These are phyloP conservation scores for Xestoiulus laeticollis DNA, from an alignment of 2,888 invertebrate genomes.

Conservation along the genomic window DNA sequence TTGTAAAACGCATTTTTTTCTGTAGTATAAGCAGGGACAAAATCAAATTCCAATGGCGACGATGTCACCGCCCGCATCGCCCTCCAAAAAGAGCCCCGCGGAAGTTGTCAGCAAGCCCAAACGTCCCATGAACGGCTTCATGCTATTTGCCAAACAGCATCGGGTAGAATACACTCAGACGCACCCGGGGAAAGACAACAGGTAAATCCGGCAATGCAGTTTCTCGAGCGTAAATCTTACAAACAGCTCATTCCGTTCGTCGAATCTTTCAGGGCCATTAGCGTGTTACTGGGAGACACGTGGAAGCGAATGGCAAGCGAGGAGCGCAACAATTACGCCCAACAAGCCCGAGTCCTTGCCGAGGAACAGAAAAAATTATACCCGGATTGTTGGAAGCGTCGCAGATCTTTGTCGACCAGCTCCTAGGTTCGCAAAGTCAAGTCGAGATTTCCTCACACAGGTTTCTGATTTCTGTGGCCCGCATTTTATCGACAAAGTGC, in stretches of 20 bases:
- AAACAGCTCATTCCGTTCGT: not conserved
- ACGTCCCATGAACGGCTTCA: slow-evolving; percentile 69
- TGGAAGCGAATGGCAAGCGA: slow-evolving; percentile 65
- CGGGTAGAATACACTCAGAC: slow-evolving; percentile 66
- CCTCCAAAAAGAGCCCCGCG: slow-evolving; percentile 58
- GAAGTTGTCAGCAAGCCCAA: slow-evolving; percentile 62
- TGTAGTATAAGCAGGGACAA: slow-evolving; percentile 43
- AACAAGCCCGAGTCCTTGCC: slow-evolving; percentile 65
- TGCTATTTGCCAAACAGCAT: slow-evolving; percentile 68
- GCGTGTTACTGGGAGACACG: slow-evolving; percentile 66
- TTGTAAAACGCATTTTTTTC: not conserved
- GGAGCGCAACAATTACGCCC: slow-evolving; percentile 64
- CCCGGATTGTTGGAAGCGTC: slow-evolving; percentile 69
- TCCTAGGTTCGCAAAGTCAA: not conserved
- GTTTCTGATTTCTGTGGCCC: not conserved
- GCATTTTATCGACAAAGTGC: not conserved
- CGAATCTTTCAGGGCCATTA: slow-evolving; percentile 65
- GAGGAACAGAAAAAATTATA: slow-evolving; percentile 66
- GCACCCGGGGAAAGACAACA: slow-evolving; percentile 68
- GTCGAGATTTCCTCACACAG: not conserved
- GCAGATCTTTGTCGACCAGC: slow-evolving; percentile 59
- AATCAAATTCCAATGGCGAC: slow-evolving; percentile 59
- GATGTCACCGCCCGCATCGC: slow-evolving; percentile 61
- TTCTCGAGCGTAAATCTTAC: not conserved
- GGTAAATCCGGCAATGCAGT: slow-evolving; percentile 61